Evolutionary conservation across 2,888 invertebrate species (phyloP), one percentile per base, ranked within the genome.

Genomic region (Mimumesa dahlbomi): DNA sequence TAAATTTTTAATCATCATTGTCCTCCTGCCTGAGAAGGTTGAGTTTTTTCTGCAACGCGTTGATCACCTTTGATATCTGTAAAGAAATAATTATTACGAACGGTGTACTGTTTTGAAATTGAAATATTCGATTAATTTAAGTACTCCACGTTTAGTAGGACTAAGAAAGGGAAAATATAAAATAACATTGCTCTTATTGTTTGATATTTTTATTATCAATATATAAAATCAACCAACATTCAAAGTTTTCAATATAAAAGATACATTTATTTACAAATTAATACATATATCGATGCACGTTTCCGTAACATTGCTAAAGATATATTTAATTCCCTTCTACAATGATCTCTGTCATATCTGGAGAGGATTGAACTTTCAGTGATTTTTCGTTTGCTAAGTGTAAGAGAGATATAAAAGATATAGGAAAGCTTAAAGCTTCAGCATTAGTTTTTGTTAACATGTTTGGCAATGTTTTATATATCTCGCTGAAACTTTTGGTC

Each of bases 331-430:
- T 22, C 4, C 34, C 0, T 13, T 49, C 13, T 45, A 88, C 43
- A 25, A 67, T 61, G 14, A 88, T 57, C 53, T 89, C 84, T 0
- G 81, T 71, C 42, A 81, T 43, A 29, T 85, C 79, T 1, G 67
- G 14, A 1, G 53, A 3, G 0, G 79, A 49, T 6, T 19, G 25
- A 45, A 87, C 29, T n/a, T 59, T 36, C n/a, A 95, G 89, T 36
- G 91, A 93, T 81, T 94, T 93, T 86, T 97, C 97, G 87, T 97
- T 97, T 2, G 95, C 95, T 81, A 97, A 90, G 90, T 97, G 97
- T 4, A 97, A 90, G 14, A 97, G 90, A 0, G 96, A 94, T 18
- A 95, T 93, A 87, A 96, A 93, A 0, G 95, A 95, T 54, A 97
- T 91, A 0, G 95, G 94, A 25, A 94, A 92, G 84, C 95, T 95